Conservation (phyloP, 2,888 invertebrate genomes). For the Macropis europaea region DNA sequence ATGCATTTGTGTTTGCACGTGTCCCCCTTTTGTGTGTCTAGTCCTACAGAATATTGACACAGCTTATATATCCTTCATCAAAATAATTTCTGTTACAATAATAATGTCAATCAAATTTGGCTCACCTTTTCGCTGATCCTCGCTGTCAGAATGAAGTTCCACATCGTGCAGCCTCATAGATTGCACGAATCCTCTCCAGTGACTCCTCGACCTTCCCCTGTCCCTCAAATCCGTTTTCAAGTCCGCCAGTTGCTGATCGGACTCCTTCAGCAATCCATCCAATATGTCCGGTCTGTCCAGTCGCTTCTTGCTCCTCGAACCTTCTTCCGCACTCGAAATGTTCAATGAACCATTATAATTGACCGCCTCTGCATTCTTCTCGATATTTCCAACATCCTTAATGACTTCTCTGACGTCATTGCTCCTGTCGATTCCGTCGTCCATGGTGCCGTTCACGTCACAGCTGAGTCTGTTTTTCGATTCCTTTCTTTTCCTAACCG, state of each 20-base stretch:
- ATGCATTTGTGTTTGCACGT: too few species aligned
- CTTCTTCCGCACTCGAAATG: neutral
- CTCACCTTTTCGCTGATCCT: constrained; percentile 73
- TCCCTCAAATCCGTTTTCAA: constrained; percentile 65
- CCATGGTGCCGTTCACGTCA: constrained; percentile 7
- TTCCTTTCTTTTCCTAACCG: constrained; percentile 52
- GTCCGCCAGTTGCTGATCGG: constrained; percentile 69
- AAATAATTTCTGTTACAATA: too few species aligned
- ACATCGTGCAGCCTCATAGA: constrained; percentile 73
- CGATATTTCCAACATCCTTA: neutral
- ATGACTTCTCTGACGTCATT: neutral
- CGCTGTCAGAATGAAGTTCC: constrained; percentile 73
- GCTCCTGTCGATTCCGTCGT: neutral
- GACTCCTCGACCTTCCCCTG: constrained; percentile 66
- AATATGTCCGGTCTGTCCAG: constrained; percentile 72
- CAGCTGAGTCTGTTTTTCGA: constrained; percentile 33
- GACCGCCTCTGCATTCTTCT: neutral
- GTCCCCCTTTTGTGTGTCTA: too few species aligned
- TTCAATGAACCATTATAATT: neutral
- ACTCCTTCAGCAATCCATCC: constrained; percentile 72
- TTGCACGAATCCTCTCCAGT: constrained; percentile 74
- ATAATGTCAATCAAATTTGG: too few species aligned
- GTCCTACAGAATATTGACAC: too few species aligned
- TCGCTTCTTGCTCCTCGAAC: constrained; percentile 29
- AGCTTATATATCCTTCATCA: too few species aligned